These are phyloP conservation scores for Thunnus thynnus DNA, from an alignment of 2,113 vertebrate species.

Conservation along the genomic window DNA sequence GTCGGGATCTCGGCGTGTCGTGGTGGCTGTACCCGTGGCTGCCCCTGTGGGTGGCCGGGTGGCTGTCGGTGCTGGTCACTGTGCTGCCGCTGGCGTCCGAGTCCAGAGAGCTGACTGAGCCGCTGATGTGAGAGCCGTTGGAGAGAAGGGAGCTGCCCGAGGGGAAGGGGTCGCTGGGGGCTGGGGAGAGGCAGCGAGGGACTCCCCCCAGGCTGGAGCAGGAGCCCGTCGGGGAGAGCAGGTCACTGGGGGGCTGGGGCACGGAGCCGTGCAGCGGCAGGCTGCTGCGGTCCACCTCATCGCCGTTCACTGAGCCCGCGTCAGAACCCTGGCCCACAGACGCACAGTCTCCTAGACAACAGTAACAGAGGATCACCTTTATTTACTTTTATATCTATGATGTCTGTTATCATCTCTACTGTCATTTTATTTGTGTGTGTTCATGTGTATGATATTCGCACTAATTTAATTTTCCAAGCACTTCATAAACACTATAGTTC, in stretches of 20 bases:
- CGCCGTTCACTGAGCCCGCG: conserved; percentile 84
- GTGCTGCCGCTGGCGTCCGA: conserved; percentile 87
- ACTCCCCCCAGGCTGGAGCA: conserved; percentile 85
- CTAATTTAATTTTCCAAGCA: neutral
- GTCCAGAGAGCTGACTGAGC: conserved; percentile 87
- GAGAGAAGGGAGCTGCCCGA: conserved; percentile 87
- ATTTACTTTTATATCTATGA: too few relatives aligned
- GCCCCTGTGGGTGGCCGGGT: conserved; percentile 64
- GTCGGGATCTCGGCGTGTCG: conserved; percentile 71
- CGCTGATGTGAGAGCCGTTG: conserved; percentile 89
- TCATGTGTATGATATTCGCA: too few relatives aligned
- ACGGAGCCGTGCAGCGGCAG: conserved; percentile 63
- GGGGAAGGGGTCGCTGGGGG: conserved; percentile 87
- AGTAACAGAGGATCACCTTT: neutral
- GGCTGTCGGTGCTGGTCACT: conserved; percentile 85
- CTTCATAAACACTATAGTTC: neutral
- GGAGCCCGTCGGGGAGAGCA: conserved; percentile 84
- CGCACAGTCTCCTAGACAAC: conserved; percentile 65
- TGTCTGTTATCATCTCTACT: too few relatives aligned
- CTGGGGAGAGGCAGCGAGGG: conserved; percentile 84
- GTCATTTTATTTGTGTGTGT: too few relatives aligned
- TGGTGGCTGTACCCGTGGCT: conserved; percentile 62
- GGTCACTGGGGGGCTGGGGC: conserved; percentile 71
- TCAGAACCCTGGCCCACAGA: conserved; percentile 76
- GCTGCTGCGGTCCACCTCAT: conserved; percentile 80